These are phyloP conservation scores for Pseudopipra pipra DNA, from an alignment of 2,113 vertebrate genomes.

Conservation along the genomic window DNA sequence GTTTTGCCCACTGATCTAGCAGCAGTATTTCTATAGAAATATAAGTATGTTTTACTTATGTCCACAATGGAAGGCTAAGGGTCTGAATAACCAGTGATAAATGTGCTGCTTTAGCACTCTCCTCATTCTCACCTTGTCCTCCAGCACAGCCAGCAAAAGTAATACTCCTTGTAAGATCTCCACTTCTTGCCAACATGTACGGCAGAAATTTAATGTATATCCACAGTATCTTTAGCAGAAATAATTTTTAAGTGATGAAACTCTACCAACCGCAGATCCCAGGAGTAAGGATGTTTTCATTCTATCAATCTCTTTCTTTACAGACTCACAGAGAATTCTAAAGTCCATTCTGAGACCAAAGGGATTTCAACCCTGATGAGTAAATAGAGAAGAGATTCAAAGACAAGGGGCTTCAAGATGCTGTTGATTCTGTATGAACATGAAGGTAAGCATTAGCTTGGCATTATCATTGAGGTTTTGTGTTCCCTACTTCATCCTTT, in stretches of 20 bases:
- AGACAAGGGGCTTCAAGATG: background rate
- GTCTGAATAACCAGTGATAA: background rate
- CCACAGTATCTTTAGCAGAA: background rate
- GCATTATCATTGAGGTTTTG: background rate
- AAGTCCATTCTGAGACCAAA: background rate
- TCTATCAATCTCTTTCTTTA: background rate
- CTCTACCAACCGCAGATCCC: background rate
- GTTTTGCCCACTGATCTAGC: background rate
- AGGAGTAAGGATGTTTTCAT: background rate
- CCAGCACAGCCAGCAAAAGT: background rate
- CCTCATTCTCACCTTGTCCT: background rate
- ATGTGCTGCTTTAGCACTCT: background rate
- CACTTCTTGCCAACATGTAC: background rate
- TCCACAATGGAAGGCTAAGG: background rate
- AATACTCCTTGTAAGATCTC: background rate
- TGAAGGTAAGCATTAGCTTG: background rate
- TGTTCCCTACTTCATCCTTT: background rate
- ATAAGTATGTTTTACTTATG: background rate
- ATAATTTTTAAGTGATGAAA: background rate
- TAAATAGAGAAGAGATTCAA: background rate
- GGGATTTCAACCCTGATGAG: accelerated
- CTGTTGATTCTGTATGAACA: background rate
- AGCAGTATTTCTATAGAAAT: background rate
- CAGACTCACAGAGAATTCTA: background rate
- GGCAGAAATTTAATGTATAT: background rate